Conservation (phyloP, 2,888 invertebrate genomes). For the Leucophenga montana region DNA sequence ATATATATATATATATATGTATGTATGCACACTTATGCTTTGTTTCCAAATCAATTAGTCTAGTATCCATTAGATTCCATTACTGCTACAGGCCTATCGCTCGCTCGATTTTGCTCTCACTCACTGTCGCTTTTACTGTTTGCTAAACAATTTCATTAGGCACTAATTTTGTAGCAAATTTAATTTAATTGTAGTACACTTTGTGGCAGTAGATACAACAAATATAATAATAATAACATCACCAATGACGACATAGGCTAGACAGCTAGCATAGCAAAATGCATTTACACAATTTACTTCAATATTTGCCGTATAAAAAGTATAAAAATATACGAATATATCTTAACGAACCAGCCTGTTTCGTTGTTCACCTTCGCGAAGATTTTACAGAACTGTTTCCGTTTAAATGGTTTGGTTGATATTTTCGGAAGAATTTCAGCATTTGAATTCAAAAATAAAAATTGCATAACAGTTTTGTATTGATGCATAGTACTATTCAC, state of each 20-base stretch:
- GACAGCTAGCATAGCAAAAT: neutral
- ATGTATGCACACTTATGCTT: no score
- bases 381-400: no score
- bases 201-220: neutral
- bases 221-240: neutral
- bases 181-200: slow-evolving; percentile 44
- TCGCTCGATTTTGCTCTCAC: neutral
- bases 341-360: no score
- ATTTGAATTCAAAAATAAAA: no score
- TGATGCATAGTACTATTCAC: no score
- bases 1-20: no score
- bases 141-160: slow-evolving; percentile 52
- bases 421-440: no score
- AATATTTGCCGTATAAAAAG: no score
- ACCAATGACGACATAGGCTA: slow-evolving; percentile 29
- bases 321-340: no score
- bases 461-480: no score
- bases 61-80: slow-evolving; percentile 9
- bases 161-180: slow-evolving; percentile 49
- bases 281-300: neutral
- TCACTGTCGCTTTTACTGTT: slow-evolving; percentile 18
- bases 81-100: neutral
- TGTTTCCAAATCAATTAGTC: neutral
- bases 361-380: no score
- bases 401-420: no score